phyloP scores from a whole-genome alignment of 2,797 vertebrate genomes.

The Pseudochaenichthys georgianus region DNA sequence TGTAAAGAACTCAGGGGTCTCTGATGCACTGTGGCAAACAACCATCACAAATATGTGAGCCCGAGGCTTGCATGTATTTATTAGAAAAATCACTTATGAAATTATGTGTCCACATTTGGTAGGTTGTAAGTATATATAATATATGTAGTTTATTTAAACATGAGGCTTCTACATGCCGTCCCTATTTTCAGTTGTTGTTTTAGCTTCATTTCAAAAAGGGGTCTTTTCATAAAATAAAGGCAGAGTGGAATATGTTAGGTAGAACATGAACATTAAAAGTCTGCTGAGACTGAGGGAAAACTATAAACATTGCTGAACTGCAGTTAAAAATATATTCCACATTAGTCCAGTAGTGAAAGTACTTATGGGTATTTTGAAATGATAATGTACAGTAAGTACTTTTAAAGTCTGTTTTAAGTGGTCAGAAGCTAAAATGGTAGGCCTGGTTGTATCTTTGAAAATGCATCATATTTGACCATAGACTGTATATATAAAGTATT shows the following conservation, averaged over 20 bases:
- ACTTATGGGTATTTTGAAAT: background rate
- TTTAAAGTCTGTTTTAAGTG: background rate
- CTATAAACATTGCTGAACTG: background rate
- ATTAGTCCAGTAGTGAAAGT: background rate
- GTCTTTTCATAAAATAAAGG: conserved; percentile 12
- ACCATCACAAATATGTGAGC: conserved; percentile 59
- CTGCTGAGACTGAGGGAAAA: background rate
- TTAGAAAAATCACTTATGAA: conserved; percentile 37
- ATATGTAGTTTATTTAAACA: background rate
- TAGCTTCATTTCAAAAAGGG: conserved; percentile 27
- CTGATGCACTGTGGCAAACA: conserved; percentile 60
- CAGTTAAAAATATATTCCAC: background rate
- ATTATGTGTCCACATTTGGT: conserved; percentile 15
- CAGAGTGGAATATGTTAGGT: conserved; percentile 4
- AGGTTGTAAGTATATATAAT: background rate
- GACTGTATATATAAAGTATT: background rate
- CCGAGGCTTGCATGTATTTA: conserved; percentile 38
- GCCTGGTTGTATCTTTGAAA: background rate
- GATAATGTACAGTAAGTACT: background rate
- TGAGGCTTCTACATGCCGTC: conserved; percentile 11
- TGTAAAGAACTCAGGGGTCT: conserved; percentile 57
- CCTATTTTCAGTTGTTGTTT: conserved; percentile 7
- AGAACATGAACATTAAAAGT: background rate
- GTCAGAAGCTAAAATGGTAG: background rate
- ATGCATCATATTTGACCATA: background rate